Base-by-base conservation (phyloP, 2,113 vertebrate genomes). In the Phyllopteryx taeniolatus region DNA sequence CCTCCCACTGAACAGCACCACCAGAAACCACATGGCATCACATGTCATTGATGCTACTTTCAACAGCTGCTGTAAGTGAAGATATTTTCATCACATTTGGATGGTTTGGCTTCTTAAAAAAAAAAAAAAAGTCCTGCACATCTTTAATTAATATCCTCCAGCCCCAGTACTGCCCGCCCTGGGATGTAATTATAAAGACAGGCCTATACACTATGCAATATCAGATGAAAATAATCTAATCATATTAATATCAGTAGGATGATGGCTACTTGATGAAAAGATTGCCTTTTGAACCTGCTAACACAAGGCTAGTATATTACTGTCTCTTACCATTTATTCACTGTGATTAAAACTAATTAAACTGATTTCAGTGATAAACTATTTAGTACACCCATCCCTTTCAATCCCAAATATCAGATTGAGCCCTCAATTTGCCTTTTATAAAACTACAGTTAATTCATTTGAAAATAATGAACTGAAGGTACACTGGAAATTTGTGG, bases 221-320 rank as follows among this genome's bases (percentile, higher is more conserved):
- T 39, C 64, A 64, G 60, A 73, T 79, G 35, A 72, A 77, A 78
- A 63, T 19, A 51, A 47, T 12, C 53, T 56, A 80, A 65, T 65
- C 13, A 46, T 46, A 65, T 79, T 77, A 74, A 71, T 75, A 31
- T 81, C 68, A 77, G 35, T 51, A 46, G 10, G 43, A 61, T 61
- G 54, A 79, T 78, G 71, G 72, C 62, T 66, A 69, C 60, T 72
- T 51, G 65, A 79, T 85, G 72, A 81, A 81, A 79, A 75, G 57
- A 73, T 64, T 79, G 63, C 68, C 76, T 83, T 79, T 77, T 83
- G 71, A 83, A 75, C 71, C 64, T 15, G 27, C 53, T 69, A 81
- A 71, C 75, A 60, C 17, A 12, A 33, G 35, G 33, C 51, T 39
- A 9, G 17, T 15, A 54, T 56, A 80, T 73, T 72, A 63, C 39